Conservation (phyloP, 2,797 vertebrate genomes). For the Mus minutoides region DNA sequence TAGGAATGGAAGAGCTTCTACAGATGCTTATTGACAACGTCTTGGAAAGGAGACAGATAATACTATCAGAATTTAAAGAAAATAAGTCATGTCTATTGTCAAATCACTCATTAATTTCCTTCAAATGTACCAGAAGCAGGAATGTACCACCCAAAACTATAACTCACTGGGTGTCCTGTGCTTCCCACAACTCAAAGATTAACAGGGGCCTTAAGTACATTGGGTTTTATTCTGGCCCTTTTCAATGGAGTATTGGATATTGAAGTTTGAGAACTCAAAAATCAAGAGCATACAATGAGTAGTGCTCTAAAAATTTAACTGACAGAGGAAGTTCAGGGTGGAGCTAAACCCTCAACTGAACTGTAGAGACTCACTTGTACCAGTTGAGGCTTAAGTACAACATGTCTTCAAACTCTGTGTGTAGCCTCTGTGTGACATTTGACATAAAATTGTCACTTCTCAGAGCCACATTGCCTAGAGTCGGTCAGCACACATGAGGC, state of each 20-base stretch:
- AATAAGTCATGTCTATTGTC: neutral
- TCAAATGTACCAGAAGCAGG: neutral
- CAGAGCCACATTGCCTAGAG: slow-evolving; percentile 37
- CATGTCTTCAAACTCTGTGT: slow-evolving; percentile 35
- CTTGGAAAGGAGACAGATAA: slow-evolving; percentile 23
- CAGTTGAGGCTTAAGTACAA: slow-evolving; percentile 16
- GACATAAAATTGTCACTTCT: slow-evolving; percentile 41
- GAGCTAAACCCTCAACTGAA: slow-evolving; percentile 13
- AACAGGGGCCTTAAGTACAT: neutral
- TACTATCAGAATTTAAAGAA: neutral
- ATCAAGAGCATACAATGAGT: slow-evolving; percentile 19
- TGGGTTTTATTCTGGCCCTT: neutral
- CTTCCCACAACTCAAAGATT: neutral
- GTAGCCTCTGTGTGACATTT: slow-evolving; percentile 63
- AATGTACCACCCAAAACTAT: neutral
- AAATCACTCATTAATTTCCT: slow-evolving; percentile 26
- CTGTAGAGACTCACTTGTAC: neutral
- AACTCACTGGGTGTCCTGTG: neutral
- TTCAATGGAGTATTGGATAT: neutral
- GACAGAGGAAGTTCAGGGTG: neutral
- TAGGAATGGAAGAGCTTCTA: neutral
- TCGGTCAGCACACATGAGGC: slow-evolving; percentile 21
- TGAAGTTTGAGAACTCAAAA: slow-evolving; percentile 28
- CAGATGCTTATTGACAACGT: neutral
- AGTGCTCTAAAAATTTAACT: neutral